Evolutionary conservation across 2,888 invertebrate species (phyloP).

Genomic region (Ochropleura plecta): DNA sequence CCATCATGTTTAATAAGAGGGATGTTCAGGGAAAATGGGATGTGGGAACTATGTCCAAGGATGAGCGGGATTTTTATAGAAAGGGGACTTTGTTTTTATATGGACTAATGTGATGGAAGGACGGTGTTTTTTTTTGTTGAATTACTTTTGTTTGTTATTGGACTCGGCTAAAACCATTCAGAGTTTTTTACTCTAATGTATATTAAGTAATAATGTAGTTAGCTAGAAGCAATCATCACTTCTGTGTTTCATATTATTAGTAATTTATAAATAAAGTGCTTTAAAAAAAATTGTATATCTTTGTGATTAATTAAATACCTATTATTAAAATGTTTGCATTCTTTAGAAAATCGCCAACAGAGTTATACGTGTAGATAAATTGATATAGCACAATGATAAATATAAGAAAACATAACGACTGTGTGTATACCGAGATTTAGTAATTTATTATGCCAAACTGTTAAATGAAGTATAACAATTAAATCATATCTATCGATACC

Average conservation of each 20-base stretch:
- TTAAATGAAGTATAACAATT: background rate
- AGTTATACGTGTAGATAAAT: too few species aligned
- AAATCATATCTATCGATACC: background rate
- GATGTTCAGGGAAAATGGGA: conserved; percentile 8
- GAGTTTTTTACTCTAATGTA: background rate
- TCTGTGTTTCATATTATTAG: too few species aligned
- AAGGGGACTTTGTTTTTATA: background rate
- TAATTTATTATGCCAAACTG: too few species aligned
- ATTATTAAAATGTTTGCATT: too few species aligned
- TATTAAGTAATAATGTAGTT: background rate
- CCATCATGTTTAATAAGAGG: conserved; percentile 43
- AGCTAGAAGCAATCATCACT: too few species aligned
- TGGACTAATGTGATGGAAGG: background rate
- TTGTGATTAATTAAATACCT: too few species aligned
- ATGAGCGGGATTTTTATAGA: conserved; percentile 10
- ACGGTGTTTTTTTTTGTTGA: background rate
- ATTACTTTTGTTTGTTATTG: background rate
- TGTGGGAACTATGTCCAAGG: conserved; percentile 24
- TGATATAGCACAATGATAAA: too few species aligned
- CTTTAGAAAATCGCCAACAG: too few species aligned
- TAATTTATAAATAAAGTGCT: too few species aligned
- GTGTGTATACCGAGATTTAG: too few species aligned
- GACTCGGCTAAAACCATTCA: background rate
- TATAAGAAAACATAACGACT: too few species aligned
- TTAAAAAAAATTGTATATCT: too few species aligned